phyloP scores from a whole-genome alignment of 2,888 invertebrate genomes.

The Euplexia lucipara region DNA sequence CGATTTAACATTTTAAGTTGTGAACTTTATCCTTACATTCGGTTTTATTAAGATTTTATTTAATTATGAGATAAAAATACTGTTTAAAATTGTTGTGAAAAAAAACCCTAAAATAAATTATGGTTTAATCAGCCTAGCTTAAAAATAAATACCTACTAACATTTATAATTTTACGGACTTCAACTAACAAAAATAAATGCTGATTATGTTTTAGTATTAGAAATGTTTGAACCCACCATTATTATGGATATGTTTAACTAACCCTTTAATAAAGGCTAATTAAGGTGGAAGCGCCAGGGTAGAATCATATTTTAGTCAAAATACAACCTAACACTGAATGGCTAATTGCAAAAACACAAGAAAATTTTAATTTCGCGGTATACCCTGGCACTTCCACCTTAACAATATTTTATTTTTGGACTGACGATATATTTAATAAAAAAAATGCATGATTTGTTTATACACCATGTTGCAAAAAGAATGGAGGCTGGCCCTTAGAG shows the following conservation, averaged over 20 bases:
- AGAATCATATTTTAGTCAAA: too few relatives aligned
- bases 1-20: background rate
- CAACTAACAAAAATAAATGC: conserved; percentile 26
- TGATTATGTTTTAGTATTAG: conserved; percentile 37
- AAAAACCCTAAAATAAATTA: background rate
- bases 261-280: too few relatives aligned
- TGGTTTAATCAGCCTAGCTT: conserved; percentile 1
- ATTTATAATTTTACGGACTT: conserved; percentile 11
- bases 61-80: background rate
- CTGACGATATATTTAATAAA: background rate
- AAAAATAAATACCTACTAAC: conserved; percentile 19
- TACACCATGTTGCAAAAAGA: background rate
- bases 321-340: too few relatives aligned
- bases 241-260: too few relatives aligned
- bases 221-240: conserved; percentile 38
- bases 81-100: background rate
- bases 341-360: too few relatives aligned
- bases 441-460: background rate
- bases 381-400: too few relatives aligned
- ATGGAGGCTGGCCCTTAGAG: background rate
- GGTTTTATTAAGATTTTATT: conserved; percentile 19
- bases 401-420: conserved; percentile 26
- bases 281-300: too few relatives aligned
- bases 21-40: background rate
- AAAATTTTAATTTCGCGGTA: too few relatives aligned